Evolutionary conservation across 2,888 invertebrate genomes (phyloP).

Genomic region (Stenodera caucasica): DNA sequence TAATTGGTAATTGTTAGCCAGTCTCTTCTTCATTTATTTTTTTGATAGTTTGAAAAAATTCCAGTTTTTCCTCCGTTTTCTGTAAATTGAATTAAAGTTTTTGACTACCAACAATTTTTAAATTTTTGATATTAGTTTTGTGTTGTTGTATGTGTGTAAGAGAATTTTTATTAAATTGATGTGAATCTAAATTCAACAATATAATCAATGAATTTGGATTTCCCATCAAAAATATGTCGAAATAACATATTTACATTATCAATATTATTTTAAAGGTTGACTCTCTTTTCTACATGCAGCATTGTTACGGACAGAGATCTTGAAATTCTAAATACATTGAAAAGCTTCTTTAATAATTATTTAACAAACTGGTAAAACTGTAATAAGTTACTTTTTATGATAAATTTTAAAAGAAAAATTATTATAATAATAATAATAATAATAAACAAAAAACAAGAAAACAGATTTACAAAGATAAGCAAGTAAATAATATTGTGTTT

Average conservation of each 20-base stretch:
- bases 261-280: conserved; percentile 35
- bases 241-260: conserved; percentile 34
- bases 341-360: conserved; percentile 34
- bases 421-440: too few species aligned
- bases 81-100: conserved; percentile 25
- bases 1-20: neutral
- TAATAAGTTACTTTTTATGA: conserved; percentile 12
- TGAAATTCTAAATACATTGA: conserved; percentile 42
- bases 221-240: conserved; percentile 24
- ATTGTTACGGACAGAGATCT: conserved; percentile 41
- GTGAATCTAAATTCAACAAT: conserved; percentile 16
- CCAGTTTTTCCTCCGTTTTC: neutral
- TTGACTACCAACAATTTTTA: conserved; percentile 21
- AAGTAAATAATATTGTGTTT: conserved; percentile 7
- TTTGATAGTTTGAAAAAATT: too few species aligned
- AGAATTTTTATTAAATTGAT: conserved; percentile 10
- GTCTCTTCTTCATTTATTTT: neutral
- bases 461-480: conserved; percentile 5
- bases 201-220: conserved; percentile 34
- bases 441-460: conserved; percentile 8
- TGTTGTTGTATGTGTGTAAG: conserved; percentile 7
- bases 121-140: conserved; percentile 1
- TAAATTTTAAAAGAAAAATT: too few species aligned
- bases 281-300: conserved; percentile 38
- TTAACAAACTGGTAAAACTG: conserved; percentile 35